A percentile compares a stretch with the other conserved stretches of the same genome.
Conservation (phyloP, 2,113 vertebrate genomes). For the Argyrosomus japonicus region DNA sequence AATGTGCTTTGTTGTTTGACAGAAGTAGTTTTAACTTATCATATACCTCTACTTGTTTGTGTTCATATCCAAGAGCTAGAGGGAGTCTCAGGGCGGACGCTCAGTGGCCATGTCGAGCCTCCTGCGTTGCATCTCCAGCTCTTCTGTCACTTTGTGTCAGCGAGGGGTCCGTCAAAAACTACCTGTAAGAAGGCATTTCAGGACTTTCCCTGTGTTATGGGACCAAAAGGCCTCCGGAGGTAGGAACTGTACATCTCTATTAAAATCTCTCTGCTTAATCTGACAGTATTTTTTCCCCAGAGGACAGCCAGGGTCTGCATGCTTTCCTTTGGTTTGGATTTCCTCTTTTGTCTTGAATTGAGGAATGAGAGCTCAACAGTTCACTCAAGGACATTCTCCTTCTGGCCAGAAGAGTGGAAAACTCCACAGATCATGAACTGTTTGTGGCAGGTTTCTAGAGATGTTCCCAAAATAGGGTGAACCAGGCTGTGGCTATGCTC, state of each 20-base stretch:
- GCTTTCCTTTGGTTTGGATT: conserved; percentile 27
- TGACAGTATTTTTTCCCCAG: conserved; percentile 4
- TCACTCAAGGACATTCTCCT: conserved; percentile 47
- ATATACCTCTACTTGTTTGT: conserved; percentile 45
- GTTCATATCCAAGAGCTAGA: conserved; percentile 67
- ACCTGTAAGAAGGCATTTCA: conserved; percentile 78
- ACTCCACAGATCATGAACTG: conserved; percentile 36
- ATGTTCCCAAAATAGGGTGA: conserved; percentile 57
- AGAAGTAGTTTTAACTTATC: conserved; percentile 24
- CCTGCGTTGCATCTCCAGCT: conserved; percentile 78
- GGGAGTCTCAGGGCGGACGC: conserved; percentile 48
- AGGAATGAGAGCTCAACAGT: conserved; percentile 42
- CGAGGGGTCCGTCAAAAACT: conserved; percentile 63
- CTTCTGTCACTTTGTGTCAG: conserved; percentile 71
- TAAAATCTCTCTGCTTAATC: conserved; percentile 18
- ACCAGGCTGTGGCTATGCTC: conserved; percentile 15
- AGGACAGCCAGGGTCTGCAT: conserved; percentile 17
- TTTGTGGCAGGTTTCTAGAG: conserved; percentile 43
- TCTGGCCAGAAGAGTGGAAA: conserved; percentile 55
- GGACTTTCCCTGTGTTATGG: conserved; percentile 81
- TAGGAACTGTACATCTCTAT: conserved; percentile 56
- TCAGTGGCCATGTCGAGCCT: conserved; percentile 80
- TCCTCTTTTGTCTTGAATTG: conserved; percentile 9
- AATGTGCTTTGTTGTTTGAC: conserved; percentile 57
- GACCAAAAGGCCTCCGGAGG: conserved; percentile 82